Evolutionary conservation across 2,888 invertebrate species (phyloP).

Genomic region (Ypsolopha scabrella): DNA sequence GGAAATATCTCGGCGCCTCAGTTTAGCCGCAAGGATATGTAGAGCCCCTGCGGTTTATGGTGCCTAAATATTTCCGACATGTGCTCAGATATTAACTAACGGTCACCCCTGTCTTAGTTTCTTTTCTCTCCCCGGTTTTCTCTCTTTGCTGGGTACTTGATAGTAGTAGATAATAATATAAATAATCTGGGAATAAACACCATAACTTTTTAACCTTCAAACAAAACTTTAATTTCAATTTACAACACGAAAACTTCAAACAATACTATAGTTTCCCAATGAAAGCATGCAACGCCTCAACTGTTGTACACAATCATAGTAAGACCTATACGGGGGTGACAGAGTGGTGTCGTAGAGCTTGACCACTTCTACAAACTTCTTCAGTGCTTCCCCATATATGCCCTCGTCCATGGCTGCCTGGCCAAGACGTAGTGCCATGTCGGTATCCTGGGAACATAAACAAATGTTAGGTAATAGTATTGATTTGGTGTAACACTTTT

Average conservation of each 20-base stretch:
- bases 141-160: too few species aligned
- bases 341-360: slow-evolving; percentile 76
- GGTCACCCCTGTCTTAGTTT: too few species aligned
- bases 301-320: slow-evolving; percentile 80
- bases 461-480: slow-evolving; percentile 5
- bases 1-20: too few species aligned
- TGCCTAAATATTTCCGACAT: too few species aligned
- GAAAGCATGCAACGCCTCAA: slow-evolving; percentile 76
- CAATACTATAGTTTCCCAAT: slow-evolving; percentile 71
- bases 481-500: background rate
- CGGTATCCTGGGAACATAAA: slow-evolving; percentile 76
- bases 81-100: too few species aligned
- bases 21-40: too few species aligned
- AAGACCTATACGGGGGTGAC: slow-evolving; percentile 80
- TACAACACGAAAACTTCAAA: slow-evolving; percentile 14
- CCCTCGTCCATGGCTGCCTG: slow-evolving; percentile 72
- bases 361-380: slow-evolving; percentile 74
- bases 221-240: background rate
- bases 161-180: too few species aligned
- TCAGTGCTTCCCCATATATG: slow-evolving; percentile 73
- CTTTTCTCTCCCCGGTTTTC: too few species aligned
- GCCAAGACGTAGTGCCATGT: slow-evolving; percentile 74
- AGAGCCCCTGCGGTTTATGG: too few species aligned
- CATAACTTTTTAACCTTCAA: background rate
- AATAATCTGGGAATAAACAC: background rate